Evolutionary conservation across 2,888 invertebrate species (phyloP).

Genomic region (Pomacea canaliculata): DNA sequence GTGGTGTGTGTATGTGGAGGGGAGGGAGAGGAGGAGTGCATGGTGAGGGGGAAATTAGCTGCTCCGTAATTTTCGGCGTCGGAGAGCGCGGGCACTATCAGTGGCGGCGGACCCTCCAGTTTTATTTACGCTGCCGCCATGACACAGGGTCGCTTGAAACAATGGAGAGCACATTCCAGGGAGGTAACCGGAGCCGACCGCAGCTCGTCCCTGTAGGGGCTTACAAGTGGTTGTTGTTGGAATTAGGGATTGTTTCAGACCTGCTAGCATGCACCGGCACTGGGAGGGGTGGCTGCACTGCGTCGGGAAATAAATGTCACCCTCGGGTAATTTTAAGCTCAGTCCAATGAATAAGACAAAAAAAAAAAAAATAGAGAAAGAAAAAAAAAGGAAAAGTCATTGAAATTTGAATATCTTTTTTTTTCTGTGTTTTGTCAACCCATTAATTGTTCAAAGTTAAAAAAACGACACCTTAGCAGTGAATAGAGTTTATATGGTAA

Average conservation of each 20-base stretch:
- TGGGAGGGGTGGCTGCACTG: too few relatives aligned
- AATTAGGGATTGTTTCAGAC: not conserved
- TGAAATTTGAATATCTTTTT: too few relatives aligned
- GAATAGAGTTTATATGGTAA: too few relatives aligned
- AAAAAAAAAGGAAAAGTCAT: too few relatives aligned
- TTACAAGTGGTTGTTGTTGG: slow-evolving; percentile 19
- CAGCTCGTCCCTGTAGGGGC: slow-evolving; percentile 5
- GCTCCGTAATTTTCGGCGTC: slow-evolving; percentile 18
- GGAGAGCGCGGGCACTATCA: slow-evolving; percentile 9
- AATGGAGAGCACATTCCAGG: slow-evolving; percentile 20
- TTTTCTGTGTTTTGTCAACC: too few relatives aligned
- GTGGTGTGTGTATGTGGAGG: not conserved
- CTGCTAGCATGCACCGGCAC: too few relatives aligned
- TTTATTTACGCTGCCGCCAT: slow-evolving; percentile 14
- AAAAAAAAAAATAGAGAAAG: too few relatives aligned
- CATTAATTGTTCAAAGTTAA: too few relatives aligned
- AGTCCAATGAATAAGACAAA: too few relatives aligned
- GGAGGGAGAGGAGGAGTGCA: not conserved
- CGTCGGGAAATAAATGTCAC: too few relatives aligned
- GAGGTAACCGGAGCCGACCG: slow-evolving; percentile 15
- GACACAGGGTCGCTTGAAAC: slow-evolving; percentile 20
- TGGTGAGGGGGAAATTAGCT: not conserved
- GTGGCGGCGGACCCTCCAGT: not conserved
- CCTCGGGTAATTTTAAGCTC: too few relatives aligned
- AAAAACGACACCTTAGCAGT: too few relatives aligned